These are phyloP conservation scores for Drosophila tsacasi DNA, from an alignment of 1,140 invertebrate species.

Conservation along the genomic window DNA sequence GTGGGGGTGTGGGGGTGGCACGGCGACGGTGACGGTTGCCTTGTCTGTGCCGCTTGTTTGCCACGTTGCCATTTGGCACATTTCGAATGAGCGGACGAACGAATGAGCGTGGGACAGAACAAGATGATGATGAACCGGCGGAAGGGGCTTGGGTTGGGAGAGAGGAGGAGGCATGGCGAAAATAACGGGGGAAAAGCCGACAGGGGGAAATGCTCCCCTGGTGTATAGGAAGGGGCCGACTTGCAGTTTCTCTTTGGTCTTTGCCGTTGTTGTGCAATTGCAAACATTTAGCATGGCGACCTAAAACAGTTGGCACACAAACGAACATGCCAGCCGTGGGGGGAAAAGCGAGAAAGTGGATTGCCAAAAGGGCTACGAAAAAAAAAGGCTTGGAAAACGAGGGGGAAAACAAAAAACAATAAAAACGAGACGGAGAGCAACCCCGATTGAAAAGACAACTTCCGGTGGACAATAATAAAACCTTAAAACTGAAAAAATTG, in stretches of 20 bases:
- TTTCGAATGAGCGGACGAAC: constrained; percentile 47
- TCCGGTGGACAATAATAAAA: constrained; percentile 9
- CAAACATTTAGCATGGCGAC: constrained; percentile 54
- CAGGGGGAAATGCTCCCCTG: neutral
- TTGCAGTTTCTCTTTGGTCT: constrained; percentile 38
- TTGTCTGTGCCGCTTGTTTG: constrained; percentile 59
- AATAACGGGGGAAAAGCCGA: neutral
- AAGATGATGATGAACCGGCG: constrained; percentile 22
- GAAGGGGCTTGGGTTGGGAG: constrained; percentile 1
- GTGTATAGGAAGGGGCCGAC: constrained; percentile 1
- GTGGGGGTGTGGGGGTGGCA: constrained; percentile 14
- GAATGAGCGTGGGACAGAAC: constrained; percentile 34
- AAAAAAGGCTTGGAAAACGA: no score
- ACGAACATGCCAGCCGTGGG: constrained; percentile 17
- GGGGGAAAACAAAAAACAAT: neutral
- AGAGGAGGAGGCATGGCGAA: neutral
- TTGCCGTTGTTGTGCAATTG: constrained; percentile 50
- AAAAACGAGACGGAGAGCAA: neutral
- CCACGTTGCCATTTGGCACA: constrained; percentile 64
- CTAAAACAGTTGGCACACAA: constrained; percentile 53
- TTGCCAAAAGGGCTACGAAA: constrained; percentile 1
- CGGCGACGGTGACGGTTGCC: constrained; percentile 31
- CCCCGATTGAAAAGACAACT: constrained; percentile 3
- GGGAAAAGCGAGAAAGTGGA: neutral
- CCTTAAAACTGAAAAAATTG: neutral